Evolutionary conservation across 2,888 invertebrate species (phyloP), one percentile per base, ranked within the genome.

Genomic region (Andrena trimmerana): DNA sequence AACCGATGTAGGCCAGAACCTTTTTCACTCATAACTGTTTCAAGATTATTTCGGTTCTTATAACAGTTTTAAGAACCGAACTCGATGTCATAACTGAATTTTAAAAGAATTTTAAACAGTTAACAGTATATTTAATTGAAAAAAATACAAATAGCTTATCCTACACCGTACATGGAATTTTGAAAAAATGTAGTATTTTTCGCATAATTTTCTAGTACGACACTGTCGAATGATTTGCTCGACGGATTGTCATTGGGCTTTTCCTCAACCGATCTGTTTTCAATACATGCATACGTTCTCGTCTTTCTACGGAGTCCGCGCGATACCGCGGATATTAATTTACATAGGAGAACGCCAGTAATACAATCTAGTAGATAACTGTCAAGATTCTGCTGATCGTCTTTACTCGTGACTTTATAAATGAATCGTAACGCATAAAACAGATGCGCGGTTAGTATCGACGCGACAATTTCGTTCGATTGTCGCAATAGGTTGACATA

Each of bases 351-450:
- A 57, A 74, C 70, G 54, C 52, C 16, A 16, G 83, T 83, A 83
- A 81, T 78, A 52, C 31, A 78, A 83, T 77, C 73, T 29, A 52
- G 16, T 8, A 27, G 70, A 72, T 75, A 81, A 70, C 68, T 50
- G 54, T 54, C 54, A 29, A 68, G 77, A 83, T 77, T 80, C 48
- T 29, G 50, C 60, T 62, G 68, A 79, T 76, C 69, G 48, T 67
- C 7, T 75, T 72, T 62, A 62, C 42, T 33, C 31, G 52, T 76
- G 62, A 82, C 66, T 65, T 52, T 31, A 62, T 42, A 68, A 82
- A 79, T 79, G 52, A 62, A 59, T 54, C 31, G n/a, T 29, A 63
- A 71, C 48, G 33, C 10, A 54, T 10, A 20, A 36, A 29, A 57
- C 27, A 52, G n/a, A 33, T 16, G 27, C 24, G 50, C 20, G 33